Evolutionary conservation across 92 coral and sea anemone genomes (phyloP), one percentile per base, ranked within the genome.

Genomic region (Phenganax subtilis): DNA sequence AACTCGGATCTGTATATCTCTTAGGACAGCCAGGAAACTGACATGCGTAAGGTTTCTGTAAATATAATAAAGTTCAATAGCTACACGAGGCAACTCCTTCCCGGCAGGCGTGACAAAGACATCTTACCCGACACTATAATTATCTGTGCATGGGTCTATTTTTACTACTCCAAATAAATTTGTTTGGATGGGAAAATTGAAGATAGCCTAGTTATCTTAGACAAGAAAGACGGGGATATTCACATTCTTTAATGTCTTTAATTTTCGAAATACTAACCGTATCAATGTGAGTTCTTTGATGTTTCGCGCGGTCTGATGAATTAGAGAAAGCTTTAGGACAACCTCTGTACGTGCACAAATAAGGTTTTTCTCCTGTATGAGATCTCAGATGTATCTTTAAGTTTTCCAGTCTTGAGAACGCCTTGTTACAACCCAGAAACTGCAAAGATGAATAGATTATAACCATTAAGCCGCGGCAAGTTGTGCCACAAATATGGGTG

Each of bases 341-440:
- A 51, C 93, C 94, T 8, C 91, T 90, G 63, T 87, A 91, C 60
- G 92, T 97, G 54, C 99, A 96, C n/a, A 92, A 81, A 58, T 96
- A 96, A 3, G 99, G 99, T 63, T 96, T 96, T 80, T 96, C 99
- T 17, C 99, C 99, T 31, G 99, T 96, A 71, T 96, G 99, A 8
- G 99, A 96, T 20, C 99, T 82, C 97, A 96, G 89, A 85, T 96
- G 99, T 53, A 96, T 96, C 78, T 96, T 96, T 62, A 96, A 85
- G 67, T 96, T 96, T 74, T 96, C 99, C 25, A 96, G 82, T 78
- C 99, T 88, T 55, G 99, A 96, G 73, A 96, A 96, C 20, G 99
- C 99, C 79, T 96, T 96, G 73, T 89, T 90, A 57, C 99, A 96
- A 56, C 99, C 96, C 5, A 93, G 92, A 76, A 88, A 93, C 99